These are phyloP conservation scores for Mesopsocus fuscifrons DNA, from an alignment of 2,888 invertebrate genomes.

Conservation along the genomic window DNA sequence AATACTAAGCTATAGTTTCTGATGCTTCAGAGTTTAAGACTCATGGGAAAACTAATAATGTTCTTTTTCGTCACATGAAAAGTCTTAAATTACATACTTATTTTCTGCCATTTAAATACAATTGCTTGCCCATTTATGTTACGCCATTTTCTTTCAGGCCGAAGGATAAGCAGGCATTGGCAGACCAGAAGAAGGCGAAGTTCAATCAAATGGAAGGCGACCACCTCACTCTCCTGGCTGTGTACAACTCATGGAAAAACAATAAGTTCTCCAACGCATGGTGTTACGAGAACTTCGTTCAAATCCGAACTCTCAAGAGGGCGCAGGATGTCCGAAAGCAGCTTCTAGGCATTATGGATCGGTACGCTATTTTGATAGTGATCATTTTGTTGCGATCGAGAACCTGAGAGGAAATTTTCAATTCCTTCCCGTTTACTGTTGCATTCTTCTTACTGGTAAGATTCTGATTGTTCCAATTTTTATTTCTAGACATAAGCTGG, in stretches of 20 bases:
- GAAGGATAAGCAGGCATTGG: conserved; percentile 88
- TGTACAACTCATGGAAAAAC: conserved; percentile 98
- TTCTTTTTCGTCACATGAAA: too few species aligned
- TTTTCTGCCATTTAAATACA: too few species aligned
- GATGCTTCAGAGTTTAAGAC: too few species aligned
- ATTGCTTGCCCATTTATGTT: too few species aligned
- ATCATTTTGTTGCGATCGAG: neutral
- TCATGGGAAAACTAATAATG: too few species aligned
- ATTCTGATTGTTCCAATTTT: too few species aligned
- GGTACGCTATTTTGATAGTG: conserved; percentile 35
- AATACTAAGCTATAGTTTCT: too few species aligned
- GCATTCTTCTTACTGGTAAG: neutral
- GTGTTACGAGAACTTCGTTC: conserved; percentile 99
- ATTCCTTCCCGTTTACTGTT: neutral
- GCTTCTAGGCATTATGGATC: conserved; percentile 91
- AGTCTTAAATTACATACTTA: too few species aligned
- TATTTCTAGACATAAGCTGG: conserved; percentile 61
- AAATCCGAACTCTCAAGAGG: conserved; percentile 86
- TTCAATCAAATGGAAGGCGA: conserved; percentile 99
- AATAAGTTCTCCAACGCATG: conserved; percentile 98
- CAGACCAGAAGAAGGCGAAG: conserved; percentile 98
- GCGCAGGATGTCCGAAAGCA: conserved; percentile 98
- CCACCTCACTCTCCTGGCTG: conserved; percentile 90
- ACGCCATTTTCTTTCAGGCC: too few species aligned
- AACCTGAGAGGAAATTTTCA: conserved; percentile 3